These are phyloP conservation scores for Sebastolobus alascanus DNA, from an alignment of 2,797 vertebrate genomes.

Conservation along the genomic window DNA sequence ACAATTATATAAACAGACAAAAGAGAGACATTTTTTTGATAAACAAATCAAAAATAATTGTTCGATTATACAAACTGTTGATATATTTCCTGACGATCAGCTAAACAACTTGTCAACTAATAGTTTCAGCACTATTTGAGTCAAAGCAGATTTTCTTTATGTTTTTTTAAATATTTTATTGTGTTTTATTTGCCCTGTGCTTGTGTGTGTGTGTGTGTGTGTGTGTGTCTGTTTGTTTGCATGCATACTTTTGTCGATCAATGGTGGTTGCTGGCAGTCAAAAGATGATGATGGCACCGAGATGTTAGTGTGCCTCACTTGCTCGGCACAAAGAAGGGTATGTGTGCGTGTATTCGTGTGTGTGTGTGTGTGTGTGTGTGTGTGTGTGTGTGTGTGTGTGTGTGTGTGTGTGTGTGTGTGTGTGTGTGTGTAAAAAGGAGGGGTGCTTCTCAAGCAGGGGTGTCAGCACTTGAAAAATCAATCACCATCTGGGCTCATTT, in stretches of 20 bases:
- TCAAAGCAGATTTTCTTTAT: neutral
- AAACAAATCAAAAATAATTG: neutral
- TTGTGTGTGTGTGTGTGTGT: constrained; percentile 30
- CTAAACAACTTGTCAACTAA: neutral
- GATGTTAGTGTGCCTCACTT: constrained; percentile 98
- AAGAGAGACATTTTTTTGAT: too few species aligned
- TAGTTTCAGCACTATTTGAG: constrained; percentile 10
- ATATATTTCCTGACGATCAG: neutral
- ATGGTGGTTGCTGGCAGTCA: constrained; percentile 90
- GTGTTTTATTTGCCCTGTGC: constrained; percentile 39
- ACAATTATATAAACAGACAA: constrained; percentile 2
- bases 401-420: constrained; percentile 27
- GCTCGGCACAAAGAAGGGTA: constrained; percentile 92
- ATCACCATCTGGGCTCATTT: constrained; percentile 99
- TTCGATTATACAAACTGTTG: neutral
- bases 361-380: constrained; percentile 29
- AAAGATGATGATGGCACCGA: constrained; percentile 95
- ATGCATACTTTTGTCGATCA: constrained; percentile 92
- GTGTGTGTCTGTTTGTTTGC: constrained; percentile 71
- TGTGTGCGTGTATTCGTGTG: constrained; percentile 66
- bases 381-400: constrained; percentile 9
- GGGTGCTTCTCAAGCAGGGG: constrained; percentile 97
- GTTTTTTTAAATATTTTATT: neutral
- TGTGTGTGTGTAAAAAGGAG: constrained; percentile 84
- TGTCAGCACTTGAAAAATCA: constrained; percentile 99